A percentile compares a stretch with the other conserved stretches of the same genome.
Evolutionary conservation across 2,888 invertebrate genomes (phyloP).

Genomic region (Toxonevra muliebris): DNA sequence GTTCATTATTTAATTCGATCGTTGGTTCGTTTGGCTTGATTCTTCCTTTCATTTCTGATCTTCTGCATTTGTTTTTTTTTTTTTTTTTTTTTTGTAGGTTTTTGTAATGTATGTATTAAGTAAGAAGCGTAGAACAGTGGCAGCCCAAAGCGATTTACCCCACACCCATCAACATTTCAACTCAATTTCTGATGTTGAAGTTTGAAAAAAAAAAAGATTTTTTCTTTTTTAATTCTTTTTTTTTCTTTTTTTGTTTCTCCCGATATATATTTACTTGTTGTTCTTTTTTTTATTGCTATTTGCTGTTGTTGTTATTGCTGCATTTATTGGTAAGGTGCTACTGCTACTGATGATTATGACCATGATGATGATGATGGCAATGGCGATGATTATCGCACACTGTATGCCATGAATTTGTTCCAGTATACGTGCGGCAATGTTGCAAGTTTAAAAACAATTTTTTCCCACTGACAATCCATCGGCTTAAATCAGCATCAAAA

Average conservation of each 20-base stretch:
- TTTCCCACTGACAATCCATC: background rate
- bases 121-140: conserved; percentile 45
- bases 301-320: no score
- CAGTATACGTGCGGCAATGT: conserved; percentile 22
- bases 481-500: conserved; percentile 9
- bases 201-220: no score
- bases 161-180: conserved; percentile 46
- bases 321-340: conserved; percentile 12
- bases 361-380: background rate
- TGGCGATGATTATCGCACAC: background rate
- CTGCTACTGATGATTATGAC: background rate
- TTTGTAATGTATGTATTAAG: no score
- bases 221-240: no score
- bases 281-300: no score
- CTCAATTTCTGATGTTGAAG: background rate
- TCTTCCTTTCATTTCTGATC: no score
- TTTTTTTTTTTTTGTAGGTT: no score
- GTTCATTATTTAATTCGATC: no score
- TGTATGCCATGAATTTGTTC: conserved; percentile 29
- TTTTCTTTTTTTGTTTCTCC: no score
- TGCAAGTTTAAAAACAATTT: conserved; percentile 5
- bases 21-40: no score
- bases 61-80: no score
- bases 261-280: no score
- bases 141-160: conserved; percentile 46